These are phyloP conservation scores for Ara ararauna DNA, from an alignment of 2,797 vertebrate genomes.

Conservation along the genomic window DNA sequence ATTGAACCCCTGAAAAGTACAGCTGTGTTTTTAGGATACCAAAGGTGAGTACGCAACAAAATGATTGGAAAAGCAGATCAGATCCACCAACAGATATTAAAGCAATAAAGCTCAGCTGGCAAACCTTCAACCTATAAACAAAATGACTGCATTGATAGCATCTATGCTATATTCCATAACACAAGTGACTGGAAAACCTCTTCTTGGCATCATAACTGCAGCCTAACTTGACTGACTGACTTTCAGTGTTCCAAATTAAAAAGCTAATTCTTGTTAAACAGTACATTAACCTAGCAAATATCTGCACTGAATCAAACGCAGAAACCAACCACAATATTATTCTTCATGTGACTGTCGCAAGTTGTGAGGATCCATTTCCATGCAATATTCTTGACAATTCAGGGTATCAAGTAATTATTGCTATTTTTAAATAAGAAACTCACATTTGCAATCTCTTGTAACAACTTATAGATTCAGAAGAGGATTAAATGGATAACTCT, in stretches of 20 bases:
- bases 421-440: not conserved
- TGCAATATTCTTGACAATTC: not conserved
- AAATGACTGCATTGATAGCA: not conserved
- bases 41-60: not conserved
- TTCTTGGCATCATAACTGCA: accelerated
- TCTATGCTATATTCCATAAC: not conserved
- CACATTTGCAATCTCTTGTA: not conserved
- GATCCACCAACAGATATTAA: not conserved
- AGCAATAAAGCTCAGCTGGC: not conserved
- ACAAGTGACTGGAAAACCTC: not conserved
- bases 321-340: not conserved
- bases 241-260: not conserved
- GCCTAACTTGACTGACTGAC: not conserved
- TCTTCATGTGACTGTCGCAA: not conserved
- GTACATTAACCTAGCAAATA: not conserved
- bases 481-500: not conserved
- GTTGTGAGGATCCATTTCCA: not conserved
- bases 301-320: not conserved
- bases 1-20: accelerated
- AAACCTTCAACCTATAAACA: not conserved
- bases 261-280: not conserved
- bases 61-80: not conserved
- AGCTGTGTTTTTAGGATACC: not conserved
- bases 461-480: not conserved
- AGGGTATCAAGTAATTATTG: not conserved